Conservation (phyloP, 2,888 invertebrate genomes). For the Cosmorhoe ocellata region DNA sequence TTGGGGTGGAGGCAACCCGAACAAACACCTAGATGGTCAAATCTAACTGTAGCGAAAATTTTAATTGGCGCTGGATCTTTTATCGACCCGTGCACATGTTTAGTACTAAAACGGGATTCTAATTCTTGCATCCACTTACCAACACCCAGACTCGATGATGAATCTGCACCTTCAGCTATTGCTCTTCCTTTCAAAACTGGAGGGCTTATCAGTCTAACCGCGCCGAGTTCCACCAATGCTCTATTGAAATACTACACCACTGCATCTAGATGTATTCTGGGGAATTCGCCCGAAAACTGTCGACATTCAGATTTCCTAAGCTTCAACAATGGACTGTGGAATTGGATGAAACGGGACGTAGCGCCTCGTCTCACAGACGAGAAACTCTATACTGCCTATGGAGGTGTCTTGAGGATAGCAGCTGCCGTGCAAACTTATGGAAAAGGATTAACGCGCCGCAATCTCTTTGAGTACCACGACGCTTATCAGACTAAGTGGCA, state of each 20-base stretch:
- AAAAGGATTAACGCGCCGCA: constrained; percentile 61
- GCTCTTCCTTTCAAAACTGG: constrained; percentile 63
- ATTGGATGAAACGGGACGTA: constrained; percentile 73
- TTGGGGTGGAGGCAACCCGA: constrained; percentile 62
- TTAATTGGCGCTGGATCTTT: constrained; percentile 53
- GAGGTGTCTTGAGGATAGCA: constrained; percentile 67
- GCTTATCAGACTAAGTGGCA: constrained; percentile 49
- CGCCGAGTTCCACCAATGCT: constrained; percentile 58
- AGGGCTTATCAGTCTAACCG: constrained; percentile 57
- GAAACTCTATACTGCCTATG: constrained; percentile 66
- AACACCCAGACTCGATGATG: constrained; percentile 60
- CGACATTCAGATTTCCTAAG: constrained; percentile 67
- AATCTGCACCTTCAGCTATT: constrained; percentile 54
- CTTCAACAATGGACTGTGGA: constrained; percentile 72
- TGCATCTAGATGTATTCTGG: constrained; percentile 64
- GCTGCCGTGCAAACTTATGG: constrained; percentile 72
- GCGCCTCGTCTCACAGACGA: constrained; percentile 69
- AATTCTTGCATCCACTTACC: constrained; percentile 68
- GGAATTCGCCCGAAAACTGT: constrained; percentile 60
- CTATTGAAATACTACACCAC: constrained; percentile 69
- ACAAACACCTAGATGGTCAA: constrained; percentile 53
- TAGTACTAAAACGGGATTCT: constrained; percentile 59
- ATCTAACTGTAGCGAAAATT: constrained; percentile 67
- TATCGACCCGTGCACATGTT: constrained; percentile 56
- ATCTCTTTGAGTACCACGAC: constrained; percentile 53